Conservation (phyloP, 2,113 vertebrate genomes). For the Eulemur macaco region DNA sequence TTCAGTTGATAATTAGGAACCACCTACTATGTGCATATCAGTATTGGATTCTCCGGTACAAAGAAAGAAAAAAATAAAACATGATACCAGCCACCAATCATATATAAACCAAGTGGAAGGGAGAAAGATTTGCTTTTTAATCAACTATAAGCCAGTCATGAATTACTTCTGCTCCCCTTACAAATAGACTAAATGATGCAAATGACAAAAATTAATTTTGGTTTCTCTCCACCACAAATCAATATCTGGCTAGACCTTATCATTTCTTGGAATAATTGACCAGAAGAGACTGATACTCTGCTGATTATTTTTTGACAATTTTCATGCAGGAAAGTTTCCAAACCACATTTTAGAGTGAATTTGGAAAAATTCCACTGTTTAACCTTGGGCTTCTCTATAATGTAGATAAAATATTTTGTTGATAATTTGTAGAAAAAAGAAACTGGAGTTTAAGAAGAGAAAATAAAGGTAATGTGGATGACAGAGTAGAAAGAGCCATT, state of each 20-base stretch:
- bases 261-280: not conserved
- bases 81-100: not conserved
- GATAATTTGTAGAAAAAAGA: not conserved
- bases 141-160: not conserved
- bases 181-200: not conserved
- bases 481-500: not conserved
- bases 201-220: not conserved
- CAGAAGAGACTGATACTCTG: not conserved
- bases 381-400: not conserved
- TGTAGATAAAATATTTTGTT: slow-evolving; percentile 7
- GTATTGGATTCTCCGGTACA: not conserved
- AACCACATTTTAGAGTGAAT: not conserved
- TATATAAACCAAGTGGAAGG: not conserved
- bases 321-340: not conserved
- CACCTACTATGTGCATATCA: not conserved
- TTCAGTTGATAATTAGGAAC: not conserved
- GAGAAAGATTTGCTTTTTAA: not conserved
- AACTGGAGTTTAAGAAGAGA: not conserved
- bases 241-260: not conserved
- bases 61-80: not conserved
- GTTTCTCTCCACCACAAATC: not conserved
- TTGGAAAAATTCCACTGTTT: not conserved
- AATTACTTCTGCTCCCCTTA: not conserved
- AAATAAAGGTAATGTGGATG: not conserved
- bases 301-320: not conserved